Evolutionary conservation across 2,888 invertebrate species (phyloP), one percentile per base, ranked within the genome.

Genomic region (Lithophane ornitopus): DNA sequence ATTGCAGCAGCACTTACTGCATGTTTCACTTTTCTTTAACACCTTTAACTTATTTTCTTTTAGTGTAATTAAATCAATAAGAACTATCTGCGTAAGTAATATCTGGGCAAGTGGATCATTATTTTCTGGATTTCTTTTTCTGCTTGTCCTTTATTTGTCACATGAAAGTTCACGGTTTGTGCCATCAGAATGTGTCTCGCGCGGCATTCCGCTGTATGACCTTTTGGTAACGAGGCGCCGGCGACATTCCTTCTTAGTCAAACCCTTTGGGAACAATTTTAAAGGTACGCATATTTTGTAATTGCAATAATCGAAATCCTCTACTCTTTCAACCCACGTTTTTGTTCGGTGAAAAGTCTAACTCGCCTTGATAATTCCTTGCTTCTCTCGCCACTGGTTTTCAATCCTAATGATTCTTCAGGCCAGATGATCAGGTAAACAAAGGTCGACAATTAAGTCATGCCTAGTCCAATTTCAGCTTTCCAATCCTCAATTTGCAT

Each of bases 111-210:
- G 54, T 65, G 22, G 56, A 34, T 72, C 12, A 44, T 80, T 19
- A 11, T 7, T 59, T 12, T 81, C 61, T 74, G 67, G 61, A 82
- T 41, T 6, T 61, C 28, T 74, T 52, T n/a, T 49, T 52, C 12
- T 34, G n/a, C n/a, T n/a, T n/a, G n/a, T n/a, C n/a, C n/a, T n/a
- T n/a, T n/a, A n/a, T 69, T 59, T 49, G n/a, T 41, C 12, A 6
- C n/a, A 52, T 19, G 39, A 73, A 90, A 88, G 88, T 89, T 90
- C 92, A 92, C 84, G 88, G 89, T 86, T 88, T 71, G 77, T 83
- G 74, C 81, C 87, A 82, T 82, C 87, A 81, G 87, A 91, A 90
- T 90, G 88, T 88, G 85, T 91, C 90, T 89, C 79, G 85, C 49
- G 74, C 76, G 87, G 82, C 82, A 87, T 88, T 86, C 82, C 80